Conservation (phyloP, 1,140 invertebrate genomes). For the Zaprionus davidi region DNA sequence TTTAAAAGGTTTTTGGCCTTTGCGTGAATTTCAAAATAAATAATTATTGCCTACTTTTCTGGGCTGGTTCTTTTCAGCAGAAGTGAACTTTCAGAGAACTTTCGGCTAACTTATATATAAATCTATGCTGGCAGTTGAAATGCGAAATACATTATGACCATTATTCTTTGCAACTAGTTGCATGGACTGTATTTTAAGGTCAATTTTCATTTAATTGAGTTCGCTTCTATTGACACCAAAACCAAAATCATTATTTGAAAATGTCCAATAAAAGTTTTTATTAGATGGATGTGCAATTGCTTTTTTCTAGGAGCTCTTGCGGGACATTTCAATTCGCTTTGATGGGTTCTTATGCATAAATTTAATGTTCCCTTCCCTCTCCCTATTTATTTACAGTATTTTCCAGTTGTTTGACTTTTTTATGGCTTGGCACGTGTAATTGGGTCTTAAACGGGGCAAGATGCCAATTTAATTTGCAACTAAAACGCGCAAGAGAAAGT, state of each 20-base stretch:
- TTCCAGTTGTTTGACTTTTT: conserved; percentile 4
- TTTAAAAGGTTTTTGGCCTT: background rate
- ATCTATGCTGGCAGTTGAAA: background rate
- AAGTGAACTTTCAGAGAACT: conserved; percentile 8
- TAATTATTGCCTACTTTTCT: conserved; percentile 43
- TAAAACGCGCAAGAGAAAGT: conserved; percentile 13
- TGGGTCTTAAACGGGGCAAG: conserved; percentile 33
- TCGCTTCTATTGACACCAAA: background rate
- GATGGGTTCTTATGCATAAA: background rate
- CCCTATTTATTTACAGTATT: background rate
- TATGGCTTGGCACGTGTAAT: conserved; percentile 23
- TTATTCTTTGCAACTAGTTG: background rate
- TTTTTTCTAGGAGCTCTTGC: background rate
- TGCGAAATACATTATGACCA: no score
- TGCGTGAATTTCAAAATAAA: background rate
- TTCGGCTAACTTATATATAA: background rate
- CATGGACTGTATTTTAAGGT: background rate
- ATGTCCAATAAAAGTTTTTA: background rate
- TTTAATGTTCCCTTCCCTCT: background rate
- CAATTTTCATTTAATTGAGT: background rate
- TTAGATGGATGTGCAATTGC: background rate
- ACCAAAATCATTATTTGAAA: background rate
- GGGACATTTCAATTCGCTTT: background rate
- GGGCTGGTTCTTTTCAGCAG: background rate
- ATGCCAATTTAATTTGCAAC: conserved; percentile 42